phyloP scores from a whole-genome alignment of 2,113 vertebrate genomes.

The Cryptotis parvus region DNA sequence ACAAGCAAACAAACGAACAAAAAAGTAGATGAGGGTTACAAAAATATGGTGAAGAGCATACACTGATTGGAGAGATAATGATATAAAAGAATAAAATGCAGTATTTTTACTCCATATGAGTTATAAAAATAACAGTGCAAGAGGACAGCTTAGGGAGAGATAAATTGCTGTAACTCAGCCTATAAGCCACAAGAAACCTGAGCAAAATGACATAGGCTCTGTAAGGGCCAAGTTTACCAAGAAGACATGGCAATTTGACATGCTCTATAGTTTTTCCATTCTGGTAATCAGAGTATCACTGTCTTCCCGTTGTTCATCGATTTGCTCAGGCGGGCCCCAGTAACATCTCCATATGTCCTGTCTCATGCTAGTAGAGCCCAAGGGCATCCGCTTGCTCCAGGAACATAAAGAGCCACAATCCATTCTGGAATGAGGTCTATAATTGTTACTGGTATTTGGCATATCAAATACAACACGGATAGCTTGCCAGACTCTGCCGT shows the following conservation, averaged over 20 bases:
- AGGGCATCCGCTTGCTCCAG: no score
- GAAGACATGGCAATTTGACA: not conserved
- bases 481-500: no score
- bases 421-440: no score
- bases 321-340: no score
- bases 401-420: no score
- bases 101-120: not conserved
- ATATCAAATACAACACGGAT: no score
- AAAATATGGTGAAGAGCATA: not conserved
- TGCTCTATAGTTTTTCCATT: not conserved
- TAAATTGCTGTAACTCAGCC: not conserved
- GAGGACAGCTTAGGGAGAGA: not conserved
- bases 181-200: not conserved
- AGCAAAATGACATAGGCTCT: not conserved
- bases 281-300: constrained; percentile 47
- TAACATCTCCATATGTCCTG: no score
- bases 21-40: constrained; percentile 16
- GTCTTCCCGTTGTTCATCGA: no score
- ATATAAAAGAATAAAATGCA: constrained; percentile 20
- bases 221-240: not conserved
- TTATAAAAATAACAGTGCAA: constrained; percentile 20
- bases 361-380: no score
- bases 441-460: no score
- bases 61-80: not conserved
- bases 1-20: not conserved